Conservation (phyloP, 2,797 vertebrate genomes). For the Acomys russatus region DNA sequence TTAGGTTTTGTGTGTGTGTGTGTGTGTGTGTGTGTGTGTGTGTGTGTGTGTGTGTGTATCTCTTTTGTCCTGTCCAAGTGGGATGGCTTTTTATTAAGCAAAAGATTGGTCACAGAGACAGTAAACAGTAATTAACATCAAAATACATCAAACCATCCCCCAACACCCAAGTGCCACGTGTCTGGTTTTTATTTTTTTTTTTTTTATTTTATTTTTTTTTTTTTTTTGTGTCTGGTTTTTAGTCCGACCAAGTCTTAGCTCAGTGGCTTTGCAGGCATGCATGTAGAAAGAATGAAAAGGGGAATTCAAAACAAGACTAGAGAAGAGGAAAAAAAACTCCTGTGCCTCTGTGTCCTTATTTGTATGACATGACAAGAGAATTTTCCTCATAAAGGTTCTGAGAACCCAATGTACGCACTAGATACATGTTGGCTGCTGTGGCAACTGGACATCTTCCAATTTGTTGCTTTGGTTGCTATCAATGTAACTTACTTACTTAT, state of each 20-base stretch:
- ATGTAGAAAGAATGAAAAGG: neutral
- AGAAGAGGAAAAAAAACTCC: neutral
- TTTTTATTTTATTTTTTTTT: no score
- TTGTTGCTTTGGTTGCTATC: slow-evolving; percentile 23
- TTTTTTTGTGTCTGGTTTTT: neutral
- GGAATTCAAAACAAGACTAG: neutral
- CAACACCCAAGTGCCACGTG: neutral
- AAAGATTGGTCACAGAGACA: no score
- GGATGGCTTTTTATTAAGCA: no score
- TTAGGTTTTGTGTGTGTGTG: no score
- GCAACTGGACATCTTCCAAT: neutral
- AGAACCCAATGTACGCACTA: neutral
- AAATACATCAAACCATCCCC: no score
- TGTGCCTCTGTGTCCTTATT: neutral
- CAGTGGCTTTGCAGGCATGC: neutral
- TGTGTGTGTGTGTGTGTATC: no score
- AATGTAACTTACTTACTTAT: slow-evolving; percentile 43
- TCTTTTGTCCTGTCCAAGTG: no score
- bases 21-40: no score
- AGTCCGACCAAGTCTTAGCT: neutral
- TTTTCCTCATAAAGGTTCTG: neutral
- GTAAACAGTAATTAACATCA: no score
- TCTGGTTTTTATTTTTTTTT: neutral
- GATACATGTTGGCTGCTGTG: neutral
- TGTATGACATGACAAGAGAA: neutral